A percentile compares a stretch with the other conserved stretches of the same genome.
These are phyloP conservation scores for Ephydatia muelleri DNA, from an alignment of 37 sponge, comb jelly and placozoan genomes.

Conservation along the genomic window DNA sequence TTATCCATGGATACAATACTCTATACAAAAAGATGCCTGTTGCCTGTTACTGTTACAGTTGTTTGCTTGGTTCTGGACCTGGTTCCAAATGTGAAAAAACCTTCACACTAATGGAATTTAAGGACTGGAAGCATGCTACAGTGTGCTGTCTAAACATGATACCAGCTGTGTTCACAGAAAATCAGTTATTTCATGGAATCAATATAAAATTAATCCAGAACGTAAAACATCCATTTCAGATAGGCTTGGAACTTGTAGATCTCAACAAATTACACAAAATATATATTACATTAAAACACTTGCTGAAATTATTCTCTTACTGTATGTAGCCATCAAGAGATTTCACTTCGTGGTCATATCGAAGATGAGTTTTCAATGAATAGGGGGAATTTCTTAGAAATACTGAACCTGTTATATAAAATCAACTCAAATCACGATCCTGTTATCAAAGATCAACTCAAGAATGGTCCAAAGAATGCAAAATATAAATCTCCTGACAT, in stretches of 20 bases:
- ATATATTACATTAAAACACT: conserved; percentile 52
- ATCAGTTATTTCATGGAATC: conserved; percentile 44
- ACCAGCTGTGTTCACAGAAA: conserved; percentile 30
- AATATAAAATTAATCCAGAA: conserved; percentile 19
- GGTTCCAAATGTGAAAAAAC: conserved; percentile 42
- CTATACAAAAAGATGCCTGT: conserved; percentile 45
- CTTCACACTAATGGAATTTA: conserved; percentile 43
- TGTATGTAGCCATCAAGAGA: conserved; percentile 67
- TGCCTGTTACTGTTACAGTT: conserved; percentile 58
- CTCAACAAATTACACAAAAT: conserved; percentile 52
- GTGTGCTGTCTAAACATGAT: conserved; percentile 47
- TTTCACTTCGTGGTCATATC: conserved; percentile 66
- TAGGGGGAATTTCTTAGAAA: conserved; percentile 63
- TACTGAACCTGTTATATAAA: too few relatives aligned
- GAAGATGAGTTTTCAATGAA: conserved; percentile 63
- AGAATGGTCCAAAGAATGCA: conserved; percentile 62
- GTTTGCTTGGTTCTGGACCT: conserved; percentile 49
- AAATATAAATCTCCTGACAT: conserved; percentile 75
- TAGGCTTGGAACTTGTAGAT: conserved; percentile 28
- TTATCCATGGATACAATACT: conserved; percentile 61
- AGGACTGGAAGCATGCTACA: conserved; percentile 70
- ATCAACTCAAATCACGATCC: too few relatives aligned
- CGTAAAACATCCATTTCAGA: conserved; percentile 39
- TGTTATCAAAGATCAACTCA: conserved; percentile 29
- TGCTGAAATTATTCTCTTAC: conserved; percentile 28